phyloP scores from a whole-genome alignment of 1,140 invertebrate species.

The Papilio aristodemus region DNA sequence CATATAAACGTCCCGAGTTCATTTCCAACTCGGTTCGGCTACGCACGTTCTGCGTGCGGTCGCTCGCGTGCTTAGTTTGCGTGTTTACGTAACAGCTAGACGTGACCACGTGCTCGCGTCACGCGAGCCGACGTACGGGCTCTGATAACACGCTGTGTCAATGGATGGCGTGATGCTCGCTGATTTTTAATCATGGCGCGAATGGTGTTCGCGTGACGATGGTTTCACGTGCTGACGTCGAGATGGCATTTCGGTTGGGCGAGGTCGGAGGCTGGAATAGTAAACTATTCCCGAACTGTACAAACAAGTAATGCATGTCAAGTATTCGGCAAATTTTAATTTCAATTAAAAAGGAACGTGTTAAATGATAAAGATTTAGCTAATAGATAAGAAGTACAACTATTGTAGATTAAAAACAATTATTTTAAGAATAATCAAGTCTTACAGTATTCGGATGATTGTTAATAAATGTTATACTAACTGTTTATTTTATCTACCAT shows the following conservation, averaged over 20 bases:
- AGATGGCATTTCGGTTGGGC: constrained; percentile 29
- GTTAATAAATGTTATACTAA: too few relatives aligned
- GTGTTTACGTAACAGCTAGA: constrained; percentile 42
- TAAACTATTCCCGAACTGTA: constrained; percentile 1
- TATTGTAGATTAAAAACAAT: too few relatives aligned
- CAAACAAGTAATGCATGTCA: background rate
- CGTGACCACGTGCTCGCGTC: constrained; percentile 45
- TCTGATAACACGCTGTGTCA: constrained; percentile 41
- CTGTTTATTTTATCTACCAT: background rate
- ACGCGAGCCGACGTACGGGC: constrained; percentile 41
- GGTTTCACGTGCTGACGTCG: constrained; percentile 32
- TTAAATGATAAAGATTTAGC: too few relatives aligned
- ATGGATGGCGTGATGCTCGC: constrained; percentile 49
- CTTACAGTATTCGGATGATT: too few relatives aligned
- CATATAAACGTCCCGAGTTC: constrained; percentile 35
- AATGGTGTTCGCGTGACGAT: constrained; percentile 43
- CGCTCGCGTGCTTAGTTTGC: constrained; percentile 43
- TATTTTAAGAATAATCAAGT: too few relatives aligned
- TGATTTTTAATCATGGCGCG: constrained; percentile 50
- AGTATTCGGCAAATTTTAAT: too few relatives aligned
- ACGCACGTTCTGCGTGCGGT: constrained; percentile 45
- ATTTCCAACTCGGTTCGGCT: constrained; percentile 36
- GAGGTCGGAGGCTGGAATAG: constrained; percentile 32
- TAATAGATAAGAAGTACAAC: too few relatives aligned
- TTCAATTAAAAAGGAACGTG: too few relatives aligned